Evolutionary conservation across 2,113 vertebrate genomes (phyloP).

Genomic region (Ictalurus furcatus): DNA sequence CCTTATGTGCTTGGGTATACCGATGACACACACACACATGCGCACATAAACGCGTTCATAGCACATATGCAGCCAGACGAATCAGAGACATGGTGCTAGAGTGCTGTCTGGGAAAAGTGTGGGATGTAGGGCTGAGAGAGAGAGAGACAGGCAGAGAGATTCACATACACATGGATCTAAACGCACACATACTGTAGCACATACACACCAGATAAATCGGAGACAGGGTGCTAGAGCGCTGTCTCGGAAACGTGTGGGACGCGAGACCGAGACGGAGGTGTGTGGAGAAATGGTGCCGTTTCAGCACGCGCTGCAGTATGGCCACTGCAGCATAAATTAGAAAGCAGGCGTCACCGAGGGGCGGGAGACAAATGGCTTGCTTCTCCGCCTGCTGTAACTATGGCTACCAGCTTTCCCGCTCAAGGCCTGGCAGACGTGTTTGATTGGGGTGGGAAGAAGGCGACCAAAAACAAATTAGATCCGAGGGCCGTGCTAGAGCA

Average conservation of each 20-base stretch:
- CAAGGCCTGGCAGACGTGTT: conserved; percentile 49
- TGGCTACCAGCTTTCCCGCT: conserved; percentile 51
- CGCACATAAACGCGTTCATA: background rate
- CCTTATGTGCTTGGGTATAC: conserved; percentile 6
- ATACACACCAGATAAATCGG: conserved; percentile 31
- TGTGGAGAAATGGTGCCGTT: conserved; percentile 71
- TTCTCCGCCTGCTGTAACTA: conserved; percentile 57
- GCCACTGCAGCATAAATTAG: conserved; percentile 72
- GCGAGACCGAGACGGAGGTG: conserved; percentile 32
- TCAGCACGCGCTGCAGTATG: conserved; percentile 63
- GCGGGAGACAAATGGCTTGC: conserved; percentile 66
- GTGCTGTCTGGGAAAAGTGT: conserved; percentile 29
- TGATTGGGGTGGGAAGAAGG: conserved; percentile 40
- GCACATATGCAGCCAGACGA: conserved; percentile 63
- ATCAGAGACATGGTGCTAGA: conserved; percentile 58
- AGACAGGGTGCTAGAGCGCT: conserved; percentile 37
- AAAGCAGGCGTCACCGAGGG: conserved; percentile 59
- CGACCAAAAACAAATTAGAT: conserved; percentile 52
- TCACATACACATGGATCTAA: conserved; percentile 22
- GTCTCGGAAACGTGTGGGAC: conserved; percentile 53
- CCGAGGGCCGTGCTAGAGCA: conserved; percentile 42
- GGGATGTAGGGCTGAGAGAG: background rate
- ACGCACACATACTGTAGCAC: background rate
- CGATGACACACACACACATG: background rate
- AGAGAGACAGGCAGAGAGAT: conserved; percentile 11